A percentile compares a stretch with the other conserved stretches of the same genome.
These are phyloP conservation scores for Agrochola circellaris DNA, from an alignment of 2,888 invertebrate genomes.

Conservation along the genomic window DNA sequence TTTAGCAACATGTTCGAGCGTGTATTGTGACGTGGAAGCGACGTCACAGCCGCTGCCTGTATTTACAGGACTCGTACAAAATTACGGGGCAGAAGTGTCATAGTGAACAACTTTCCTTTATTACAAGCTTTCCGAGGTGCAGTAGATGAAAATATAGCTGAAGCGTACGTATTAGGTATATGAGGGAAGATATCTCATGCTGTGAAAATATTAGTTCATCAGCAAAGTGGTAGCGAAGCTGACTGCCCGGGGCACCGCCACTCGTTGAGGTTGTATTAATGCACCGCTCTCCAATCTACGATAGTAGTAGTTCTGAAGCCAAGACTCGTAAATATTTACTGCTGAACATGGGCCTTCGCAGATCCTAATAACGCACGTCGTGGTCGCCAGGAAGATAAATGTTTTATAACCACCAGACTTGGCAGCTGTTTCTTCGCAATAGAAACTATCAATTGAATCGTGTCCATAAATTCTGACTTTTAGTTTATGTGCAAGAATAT, in stretches of 20 bases:
- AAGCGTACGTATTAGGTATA: background rate
- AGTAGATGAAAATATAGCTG: background rate
- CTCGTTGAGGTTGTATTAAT: background rate
- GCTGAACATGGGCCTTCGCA: constrained; percentile 26
- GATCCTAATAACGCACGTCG: constrained; percentile 6
- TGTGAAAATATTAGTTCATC: constrained; percentile 33
- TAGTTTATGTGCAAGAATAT: background rate
- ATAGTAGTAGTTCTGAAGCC: constrained; percentile 25
- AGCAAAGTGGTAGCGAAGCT: constrained; percentile 8
- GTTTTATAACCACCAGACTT: constrained; percentile 1
- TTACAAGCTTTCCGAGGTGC: background rate
- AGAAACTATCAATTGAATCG: background rate
- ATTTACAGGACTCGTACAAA: constrained; percentile 17
- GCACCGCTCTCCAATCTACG: constrained; percentile 21
- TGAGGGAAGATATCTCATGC: background rate
- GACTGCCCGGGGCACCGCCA: background rate
- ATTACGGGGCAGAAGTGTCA: constrained; percentile 12
- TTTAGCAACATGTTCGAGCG: constrained; percentile 39
- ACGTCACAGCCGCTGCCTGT: constrained; percentile 45
- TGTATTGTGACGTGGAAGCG: constrained; percentile 46
- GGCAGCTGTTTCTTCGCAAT: background rate
- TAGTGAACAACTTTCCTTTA: background rate
- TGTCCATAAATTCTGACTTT: background rate
- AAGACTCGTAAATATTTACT: constrained; percentile 45
- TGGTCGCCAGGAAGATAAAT: constrained; percentile 19